These are phyloP conservation scores for Euwallacea similis DNA, from an alignment of 1,140 invertebrate genomes.

Conservation along the genomic window DNA sequence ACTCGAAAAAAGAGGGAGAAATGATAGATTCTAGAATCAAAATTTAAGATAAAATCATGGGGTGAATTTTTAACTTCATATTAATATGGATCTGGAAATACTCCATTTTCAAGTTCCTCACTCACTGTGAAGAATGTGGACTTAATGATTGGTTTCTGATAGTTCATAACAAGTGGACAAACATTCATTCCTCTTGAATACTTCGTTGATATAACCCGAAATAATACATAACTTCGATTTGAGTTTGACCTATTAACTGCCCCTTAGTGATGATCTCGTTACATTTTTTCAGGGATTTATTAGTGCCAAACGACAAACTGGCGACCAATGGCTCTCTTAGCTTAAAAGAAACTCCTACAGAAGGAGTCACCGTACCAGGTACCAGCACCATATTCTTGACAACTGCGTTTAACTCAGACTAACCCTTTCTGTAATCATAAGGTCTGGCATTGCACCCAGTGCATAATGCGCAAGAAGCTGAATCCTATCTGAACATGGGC, in stretches of 20 bases:
- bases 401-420: not conserved
- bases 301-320: constrained; percentile 49
- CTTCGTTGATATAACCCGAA: too few relatives aligned
- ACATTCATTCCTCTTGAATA: not conserved
- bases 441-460: constrained; percentile 55
- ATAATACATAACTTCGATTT: too few relatives aligned
- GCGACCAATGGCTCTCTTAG: constrained; percentile 57
- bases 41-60: too few relatives aligned
- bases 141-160: too few relatives aligned
- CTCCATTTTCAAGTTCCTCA: too few relatives aligned
- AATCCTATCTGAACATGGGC: constrained; percentile 72
- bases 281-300: constrained; percentile 46
- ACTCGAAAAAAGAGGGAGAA: too few relatives aligned
- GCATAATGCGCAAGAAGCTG: constrained; percentile 69
- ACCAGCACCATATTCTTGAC: not conserved
- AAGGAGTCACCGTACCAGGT: constrained; percentile 81
- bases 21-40: too few relatives aligned
- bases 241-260: not conserved
- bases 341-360: constrained; percentile 78
- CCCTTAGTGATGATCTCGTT: not conserved
- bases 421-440: constrained; percentile 20
- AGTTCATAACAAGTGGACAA: not conserved
- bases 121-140: too few relatives aligned
- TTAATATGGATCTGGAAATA: too few relatives aligned
- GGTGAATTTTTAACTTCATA: too few relatives aligned